A percentile compares a stretch with the other conserved stretches of the same genome.
phyloP scores from a whole-genome alignment of 1,140 invertebrate genomes.

The Microplitis mediator region DNA sequence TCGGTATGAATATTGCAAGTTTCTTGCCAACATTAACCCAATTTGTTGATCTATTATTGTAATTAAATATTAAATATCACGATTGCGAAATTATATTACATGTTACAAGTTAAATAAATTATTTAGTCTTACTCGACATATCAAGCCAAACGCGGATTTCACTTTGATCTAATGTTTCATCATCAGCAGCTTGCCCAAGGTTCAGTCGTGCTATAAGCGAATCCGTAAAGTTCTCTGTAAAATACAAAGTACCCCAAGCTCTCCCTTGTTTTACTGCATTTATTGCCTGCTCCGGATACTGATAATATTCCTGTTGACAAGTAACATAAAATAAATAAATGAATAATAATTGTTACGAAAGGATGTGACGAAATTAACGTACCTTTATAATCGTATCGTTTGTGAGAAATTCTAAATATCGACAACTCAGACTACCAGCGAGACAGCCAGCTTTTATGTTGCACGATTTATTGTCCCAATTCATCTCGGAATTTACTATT shows the following conservation, averaged over 20 bases:
- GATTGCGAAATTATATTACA: background rate
- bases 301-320: slow-evolving; percentile 70
- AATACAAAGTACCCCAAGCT: slow-evolving; percentile 85
- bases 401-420: slow-evolving; percentile 73
- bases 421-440: slow-evolving; percentile 75
- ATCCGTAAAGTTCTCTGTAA: slow-evolving; percentile 86
- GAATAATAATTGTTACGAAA: no score
- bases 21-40: slow-evolving; percentile 79
- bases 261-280: slow-evolving; percentile 74
- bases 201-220: slow-evolving; percentile 75
- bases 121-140: slow-evolving; percentile 78
- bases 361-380: slow-evolving; percentile 13
- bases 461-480: slow-evolving; percentile 63
- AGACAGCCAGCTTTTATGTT: slow-evolving; percentile 67
- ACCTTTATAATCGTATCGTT: slow-evolving; percentile 68
- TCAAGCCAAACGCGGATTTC: slow-evolving; percentile 86
- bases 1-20: slow-evolving; percentile 80
- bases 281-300: slow-evolving; percentile 70
- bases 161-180: slow-evolving; percentile 80
- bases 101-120: background rate
- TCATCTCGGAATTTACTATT: slow-evolving; percentile 84
- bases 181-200: slow-evolving; percentile 71
- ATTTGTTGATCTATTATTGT: slow-evolving; percentile 82
- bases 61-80: background rate
- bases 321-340: background rate